Evolutionary conservation across 2,113 vertebrate genomes (phyloP).

Genomic region (Athene noctua): DNA sequence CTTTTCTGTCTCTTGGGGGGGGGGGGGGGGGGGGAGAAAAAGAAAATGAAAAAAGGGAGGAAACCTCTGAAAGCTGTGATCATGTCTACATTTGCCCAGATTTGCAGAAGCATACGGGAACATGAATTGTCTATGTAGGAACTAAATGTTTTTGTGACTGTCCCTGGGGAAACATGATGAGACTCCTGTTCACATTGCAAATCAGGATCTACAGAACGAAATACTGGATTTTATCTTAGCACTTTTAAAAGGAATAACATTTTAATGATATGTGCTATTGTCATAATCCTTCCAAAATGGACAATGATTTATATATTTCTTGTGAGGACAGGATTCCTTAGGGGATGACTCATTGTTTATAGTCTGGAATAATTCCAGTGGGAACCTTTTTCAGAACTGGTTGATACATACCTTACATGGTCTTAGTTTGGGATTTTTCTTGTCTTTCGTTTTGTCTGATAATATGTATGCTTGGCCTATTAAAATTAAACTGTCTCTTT

Average conservation of each 20-base stretch:
- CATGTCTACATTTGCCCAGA: neutral
- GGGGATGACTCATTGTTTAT: slow-evolving; percentile 73
- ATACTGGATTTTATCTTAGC: slow-evolving; percentile 54
- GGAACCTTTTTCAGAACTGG: slow-evolving; percentile 71
- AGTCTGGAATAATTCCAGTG: slow-evolving; percentile 74
- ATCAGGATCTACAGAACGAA: slow-evolving; percentile 1
- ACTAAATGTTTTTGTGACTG: slow-evolving; percentile 23
- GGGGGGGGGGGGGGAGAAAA: neutral
- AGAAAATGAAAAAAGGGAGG: neutral
- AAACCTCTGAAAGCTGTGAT: neutral
- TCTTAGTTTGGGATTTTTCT: slow-evolving; percentile 44
- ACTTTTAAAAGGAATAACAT: slow-evolving; percentile 71
- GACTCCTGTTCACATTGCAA: neutral
- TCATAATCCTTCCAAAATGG: slow-evolving; percentile 71
- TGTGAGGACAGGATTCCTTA: slow-evolving; percentile 76
- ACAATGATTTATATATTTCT: slow-evolving; percentile 78
- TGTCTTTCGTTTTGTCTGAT: slow-evolving; percentile 52
- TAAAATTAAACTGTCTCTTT: slow-evolving; percentile 56
- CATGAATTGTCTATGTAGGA: neutral
- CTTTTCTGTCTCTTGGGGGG: neutral
- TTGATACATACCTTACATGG: slow-evolving; percentile 77
- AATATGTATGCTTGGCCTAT: slow-evolving; percentile 60
- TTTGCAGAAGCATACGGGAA: slow-evolving; percentile 4
- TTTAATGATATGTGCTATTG: slow-evolving; percentile 75
- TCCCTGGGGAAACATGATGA: neutral